Base-by-base conservation (phyloP, 2,797 vertebrate genomes). In the Thripadectes ignobilis region DNA sequence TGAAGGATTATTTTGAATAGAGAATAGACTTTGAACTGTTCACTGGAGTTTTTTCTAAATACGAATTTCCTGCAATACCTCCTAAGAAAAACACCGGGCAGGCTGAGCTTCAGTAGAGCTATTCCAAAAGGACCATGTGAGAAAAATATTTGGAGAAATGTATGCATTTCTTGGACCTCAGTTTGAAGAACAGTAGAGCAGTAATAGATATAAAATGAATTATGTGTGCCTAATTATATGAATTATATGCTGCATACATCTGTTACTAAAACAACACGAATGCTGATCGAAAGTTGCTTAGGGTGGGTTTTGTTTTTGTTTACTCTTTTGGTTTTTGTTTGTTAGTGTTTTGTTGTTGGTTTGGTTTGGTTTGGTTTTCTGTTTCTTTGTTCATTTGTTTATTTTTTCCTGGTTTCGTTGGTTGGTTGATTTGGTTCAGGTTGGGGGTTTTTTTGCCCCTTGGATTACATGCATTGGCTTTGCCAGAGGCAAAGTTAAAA, bases 221-320 rank as follows among this genome's bases (percentile, higher is more conserved):
- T 0, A n/a, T 22, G 14, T 1, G 0, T 26, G 7, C 8, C 36
- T 38, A 38, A 38, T 38, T 38, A 38, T 38, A 38, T 38, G 36
- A 38, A 38, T 38, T 38, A 38, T 38, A 38, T 38, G 36, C 38
- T 83, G 16, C 18, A 27, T 24, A 58, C 8, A 32, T 5, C 18
- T 82, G 9, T 52, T 89, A 22, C 1, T 3, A 69, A 82, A 85
- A 36, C 21, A 55, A 16, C 8, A 46, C 6, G 5, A 13, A 52
- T 34, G 89, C 52, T 65, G 8, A 61, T n/a, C 8, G 17, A 17
- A 27, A 5, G 5, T 32, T 43, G 8, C 36, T 36, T 48, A 2
- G 16, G 41, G 13, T 3, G 22, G 10, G 19, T 36, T 9, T 24
- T 36, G 10, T 29, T 23, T 22, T 48, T 49, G 24, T 8, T 49